Base-by-base conservation (phyloP, 2,888 invertebrate genomes). In the Ypsolopha sequella region DNA sequence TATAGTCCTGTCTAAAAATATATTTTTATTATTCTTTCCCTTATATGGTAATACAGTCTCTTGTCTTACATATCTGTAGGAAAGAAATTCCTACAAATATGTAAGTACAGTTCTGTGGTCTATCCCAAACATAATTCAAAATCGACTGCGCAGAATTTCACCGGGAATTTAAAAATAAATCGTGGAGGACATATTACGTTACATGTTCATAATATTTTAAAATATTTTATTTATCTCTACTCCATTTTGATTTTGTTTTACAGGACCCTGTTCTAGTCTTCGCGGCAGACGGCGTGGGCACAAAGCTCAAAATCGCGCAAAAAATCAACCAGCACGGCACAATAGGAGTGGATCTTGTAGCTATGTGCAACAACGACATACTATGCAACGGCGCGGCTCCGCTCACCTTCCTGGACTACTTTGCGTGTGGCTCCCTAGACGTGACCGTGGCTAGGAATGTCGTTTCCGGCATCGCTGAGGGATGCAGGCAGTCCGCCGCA, bases 361-460 rank as follows among this genome's bases (percentile, higher is more conserved):
- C 98, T 8, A 99, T 99, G 99, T 99, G 98, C 70, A 98, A 96
- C 6, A 99, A 99, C 81, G 99, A 99, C 76, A 92, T 99, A 47
- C 87, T 99, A 36, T 97, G 97, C 57, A 97, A 98, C 64, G 98
- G 98, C 6, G 99, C 98, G 0, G 93, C 95, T 59, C 98, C 99
- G 0, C 80, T 98, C n/a, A 97, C 96, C 57, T 98, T 99, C 87
- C 88, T 98, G 36, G 98, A 99, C 78, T 99, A 99, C 81, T 96
- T 95, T 79, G 97, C 98, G 7, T 95, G 96, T 61, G 96, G 97
- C 6, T 79, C 89, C 46, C 84, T 99, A 51, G 89, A 95, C 59
- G 90, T 94, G 2, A 73, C 85, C 1, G 86, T 91, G 4, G 94
- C 95, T 0, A 78, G 89, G 44, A 70, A 75, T 10, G 94, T 98